Conservation (phyloP, 2,113 vertebrate genomes). For the Heterotilapia buettikoferi region DNA sequence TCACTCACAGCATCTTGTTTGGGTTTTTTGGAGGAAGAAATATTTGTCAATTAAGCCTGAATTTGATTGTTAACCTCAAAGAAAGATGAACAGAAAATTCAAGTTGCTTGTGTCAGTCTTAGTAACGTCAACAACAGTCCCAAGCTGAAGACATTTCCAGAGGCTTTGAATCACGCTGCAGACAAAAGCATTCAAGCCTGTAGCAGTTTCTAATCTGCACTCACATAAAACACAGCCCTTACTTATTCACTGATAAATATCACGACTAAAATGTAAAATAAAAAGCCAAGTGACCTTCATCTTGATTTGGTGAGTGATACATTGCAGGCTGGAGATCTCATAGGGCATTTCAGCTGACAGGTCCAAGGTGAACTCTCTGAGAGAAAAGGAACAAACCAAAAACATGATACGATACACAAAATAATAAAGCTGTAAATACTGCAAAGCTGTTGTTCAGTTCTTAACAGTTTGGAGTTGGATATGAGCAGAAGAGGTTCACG, state of each 20-base stretch:
- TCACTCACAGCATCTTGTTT: neutral
- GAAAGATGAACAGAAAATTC: fast-evolving
- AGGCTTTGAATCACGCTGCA: fast-evolving
- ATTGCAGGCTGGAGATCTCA: constrained; percentile 66
- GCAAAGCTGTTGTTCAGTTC: neutral
- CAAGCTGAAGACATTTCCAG: neutral
- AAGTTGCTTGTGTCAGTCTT: neutral
- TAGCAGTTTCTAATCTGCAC: neutral
- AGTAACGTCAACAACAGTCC: neutral
- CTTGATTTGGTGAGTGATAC: constrained; percentile 73
- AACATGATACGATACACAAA: fast-evolving
- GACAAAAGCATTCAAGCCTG: neutral
- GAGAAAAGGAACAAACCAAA: neutral
- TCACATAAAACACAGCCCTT: neutral
- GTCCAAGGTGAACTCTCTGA: constrained; percentile 73
- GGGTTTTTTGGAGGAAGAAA: neutral
- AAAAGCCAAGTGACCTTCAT: constrained; percentile 68
- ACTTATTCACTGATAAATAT: fast-evolving
- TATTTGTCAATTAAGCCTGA: neutral
- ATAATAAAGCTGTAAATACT: neutral
- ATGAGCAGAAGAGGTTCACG: neutral
- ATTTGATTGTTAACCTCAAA: neutral
- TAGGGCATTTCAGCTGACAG: constrained; percentile 80
- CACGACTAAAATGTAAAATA: neutral
- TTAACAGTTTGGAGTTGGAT: neutral